Base-by-base conservation (phyloP, 2,888 invertebrate genomes). In the Drosophila lutescens region DNA sequence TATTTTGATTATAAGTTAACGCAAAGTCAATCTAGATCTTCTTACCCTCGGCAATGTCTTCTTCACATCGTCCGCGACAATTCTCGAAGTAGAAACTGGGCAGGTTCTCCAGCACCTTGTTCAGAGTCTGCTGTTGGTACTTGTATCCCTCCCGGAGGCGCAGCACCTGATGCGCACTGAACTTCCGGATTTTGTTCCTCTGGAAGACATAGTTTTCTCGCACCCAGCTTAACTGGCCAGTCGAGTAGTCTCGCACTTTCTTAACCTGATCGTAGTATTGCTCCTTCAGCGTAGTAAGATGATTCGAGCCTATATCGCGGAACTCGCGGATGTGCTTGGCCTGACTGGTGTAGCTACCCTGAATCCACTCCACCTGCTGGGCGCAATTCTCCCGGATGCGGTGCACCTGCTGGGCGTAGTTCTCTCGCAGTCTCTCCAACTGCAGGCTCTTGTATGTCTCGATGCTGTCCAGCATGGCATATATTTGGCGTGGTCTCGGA, bases 141-240 rank as follows among this genome's bases (percentile, higher is more conserved):
- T 98, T 98, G 94, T 97, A 98, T 10, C 98, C 97, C 91, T 98
- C 98, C 34, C 98, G 95, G 47, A 98, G 93, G 56, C 97, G 94
- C 49, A 98, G 93, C 66, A 98, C 95, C 92, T 98, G 98, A 91
- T 97, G 97, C 20, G 97, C 96, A 93, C 98, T 98, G 93, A 98
- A 98, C 92, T 98, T 98, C 53, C 98, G 94, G 77, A 98, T 97
- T 92, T 98, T 96, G 92, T 98, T 97, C 63, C 98, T 94, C 92
- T 98, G 98, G 94, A 97, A 97, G 91, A 98, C 96, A 93, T 98
- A 98, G 92, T 98, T 98, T 92, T 98, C 98, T 72, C 98, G 94
- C 79, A 98, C 97, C 96, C 97, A 97, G 92, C 97, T 97, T 85
- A 98, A 93, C 92, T 98, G 98, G 71, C 95, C 94, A 40, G 96